These are phyloP conservation scores for Bembecia ichneumoniformis DNA, from an alignment of 2,888 invertebrate species.

Conservation along the genomic window DNA sequence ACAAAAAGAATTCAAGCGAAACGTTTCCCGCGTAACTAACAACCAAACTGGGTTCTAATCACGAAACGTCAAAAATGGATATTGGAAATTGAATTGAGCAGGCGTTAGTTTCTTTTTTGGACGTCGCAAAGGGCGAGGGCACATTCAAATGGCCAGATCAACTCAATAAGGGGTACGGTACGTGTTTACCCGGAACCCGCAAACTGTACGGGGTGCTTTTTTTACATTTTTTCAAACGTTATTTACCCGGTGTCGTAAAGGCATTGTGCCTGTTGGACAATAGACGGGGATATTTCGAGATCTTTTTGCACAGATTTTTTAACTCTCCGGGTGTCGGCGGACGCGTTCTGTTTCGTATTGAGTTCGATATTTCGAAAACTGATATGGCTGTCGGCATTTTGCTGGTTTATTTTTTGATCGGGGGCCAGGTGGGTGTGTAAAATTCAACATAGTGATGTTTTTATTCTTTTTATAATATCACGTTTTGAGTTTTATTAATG, in stretches of 20 bases:
- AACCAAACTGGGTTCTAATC: constrained; percentile 70
- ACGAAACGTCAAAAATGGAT: constrained; percentile 70
- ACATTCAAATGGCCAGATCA: constrained; percentile 68
- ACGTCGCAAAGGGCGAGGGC: constrained; percentile 53
- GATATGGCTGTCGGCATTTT: constrained; percentile 9
- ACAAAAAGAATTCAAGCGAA: constrained; percentile 33
- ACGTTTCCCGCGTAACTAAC: constrained; percentile 39
- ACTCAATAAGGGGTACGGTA: constrained; percentile 64
- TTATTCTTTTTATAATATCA: no score
- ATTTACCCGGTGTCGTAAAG: constrained; percentile 69
- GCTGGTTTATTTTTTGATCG: constrained; percentile 1
- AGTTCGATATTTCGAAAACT: constrained; percentile 34
- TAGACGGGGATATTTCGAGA: constrained; percentile 43
- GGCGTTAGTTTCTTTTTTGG: constrained; percentile 43
- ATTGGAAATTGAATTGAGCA: constrained; percentile 65
- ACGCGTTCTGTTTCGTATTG: constrained; percentile 25
- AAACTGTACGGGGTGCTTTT: constrained; percentile 52
- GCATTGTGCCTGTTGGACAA: constrained; percentile 64
- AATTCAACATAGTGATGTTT: neutral
- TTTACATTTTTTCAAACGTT: constrained; percentile 65
- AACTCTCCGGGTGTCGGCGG: constrained; percentile 26
- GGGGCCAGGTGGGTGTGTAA: constrained; percentile 1
- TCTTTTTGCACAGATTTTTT: constrained; percentile 33
- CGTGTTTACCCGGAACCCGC: constrained; percentile 69
- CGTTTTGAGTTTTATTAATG: no score